A percentile compares a stretch with the other conserved stretches of the same genome.
These are phyloP conservation scores for Rostratula benghalensis DNA, from an alignment of 2,113 vertebrate species.

Conservation along the genomic window DNA sequence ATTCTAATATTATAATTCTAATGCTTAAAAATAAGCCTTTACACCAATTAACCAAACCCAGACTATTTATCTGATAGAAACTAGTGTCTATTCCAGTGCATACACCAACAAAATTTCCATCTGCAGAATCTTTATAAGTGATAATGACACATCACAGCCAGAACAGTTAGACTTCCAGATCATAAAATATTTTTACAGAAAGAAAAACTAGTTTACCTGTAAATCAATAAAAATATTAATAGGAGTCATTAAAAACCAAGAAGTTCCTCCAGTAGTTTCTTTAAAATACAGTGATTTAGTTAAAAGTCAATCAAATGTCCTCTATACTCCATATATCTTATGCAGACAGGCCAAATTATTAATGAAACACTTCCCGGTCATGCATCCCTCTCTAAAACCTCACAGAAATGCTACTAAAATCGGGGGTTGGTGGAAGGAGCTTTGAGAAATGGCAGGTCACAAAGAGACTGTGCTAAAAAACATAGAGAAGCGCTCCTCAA, in stretches of 20 bases:
- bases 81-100: not conserved
- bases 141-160: not conserved
- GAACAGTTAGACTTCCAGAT: not conserved
- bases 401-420: not conserved
- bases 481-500: not conserved
- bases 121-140: not conserved
- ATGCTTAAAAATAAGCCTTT: not conserved
- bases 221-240: not conserved
- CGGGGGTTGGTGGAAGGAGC: not conserved
- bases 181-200: not conserved
- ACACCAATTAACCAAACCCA: not conserved
- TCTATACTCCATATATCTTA: not conserved
- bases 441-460: not conserved
- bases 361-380: not conserved
- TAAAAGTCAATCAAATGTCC: not conserved
- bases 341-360: not conserved
- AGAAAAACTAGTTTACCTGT: not conserved
- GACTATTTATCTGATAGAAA: not conserved
- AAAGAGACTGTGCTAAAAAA: not conserved
- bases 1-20: not conserved
- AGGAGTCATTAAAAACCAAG: not conserved
- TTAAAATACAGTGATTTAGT: not conserved
- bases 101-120: constrained; percentile 4
- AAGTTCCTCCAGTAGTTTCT: not conserved
- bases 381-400: not conserved